Evolutionary conservation across 2,888 invertebrate species (phyloP).

Genomic region (Apodemia duryi): DNA sequence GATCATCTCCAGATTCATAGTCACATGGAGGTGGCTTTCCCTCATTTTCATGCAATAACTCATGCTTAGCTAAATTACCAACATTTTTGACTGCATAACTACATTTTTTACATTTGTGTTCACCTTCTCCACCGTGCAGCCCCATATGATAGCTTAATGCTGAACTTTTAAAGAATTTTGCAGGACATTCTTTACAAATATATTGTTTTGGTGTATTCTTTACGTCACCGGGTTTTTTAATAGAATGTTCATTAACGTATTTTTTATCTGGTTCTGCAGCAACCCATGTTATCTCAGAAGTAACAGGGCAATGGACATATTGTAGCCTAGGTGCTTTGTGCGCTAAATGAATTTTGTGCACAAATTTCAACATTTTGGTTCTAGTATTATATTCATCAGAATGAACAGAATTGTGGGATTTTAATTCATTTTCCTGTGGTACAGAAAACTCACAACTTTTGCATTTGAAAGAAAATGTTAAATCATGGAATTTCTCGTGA

Average conservation of each 20-base stretch:
- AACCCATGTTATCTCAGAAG: conserved; percentile 66
- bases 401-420: conserved; percentile 86
- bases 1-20: conserved; percentile 72
- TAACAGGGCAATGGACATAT: conserved; percentile 49
- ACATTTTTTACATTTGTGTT: conserved; percentile 85
- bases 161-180: conserved; percentile 85
- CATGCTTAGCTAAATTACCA: conserved; percentile 83
- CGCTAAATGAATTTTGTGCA: conserved; percentile 81
- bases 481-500: conserved; percentile 85
- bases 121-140: conserved; percentile 81
- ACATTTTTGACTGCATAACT: conserved; percentile 84
- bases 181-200: conserved; percentile 83
- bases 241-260: conserved; percentile 42
- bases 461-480: conserved; percentile 83
- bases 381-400: conserved; percentile 88
- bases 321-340: conserved; percentile 82
- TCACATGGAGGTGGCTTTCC: conserved; percentile 53
- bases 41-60: conserved; percentile 72
- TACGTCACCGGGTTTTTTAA: conserved; percentile 46
- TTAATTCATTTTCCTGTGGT: conserved; percentile 83
- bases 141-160: conserved; percentile 85
- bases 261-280: conserved; percentile 50
- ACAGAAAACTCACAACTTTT: conserved; percentile 88
- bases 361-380: conserved; percentile 82
- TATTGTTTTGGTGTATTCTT: conserved; percentile 64